Conservation (phyloP, 1,140 invertebrate genomes). For the Trachelipus rathkii region DNA sequence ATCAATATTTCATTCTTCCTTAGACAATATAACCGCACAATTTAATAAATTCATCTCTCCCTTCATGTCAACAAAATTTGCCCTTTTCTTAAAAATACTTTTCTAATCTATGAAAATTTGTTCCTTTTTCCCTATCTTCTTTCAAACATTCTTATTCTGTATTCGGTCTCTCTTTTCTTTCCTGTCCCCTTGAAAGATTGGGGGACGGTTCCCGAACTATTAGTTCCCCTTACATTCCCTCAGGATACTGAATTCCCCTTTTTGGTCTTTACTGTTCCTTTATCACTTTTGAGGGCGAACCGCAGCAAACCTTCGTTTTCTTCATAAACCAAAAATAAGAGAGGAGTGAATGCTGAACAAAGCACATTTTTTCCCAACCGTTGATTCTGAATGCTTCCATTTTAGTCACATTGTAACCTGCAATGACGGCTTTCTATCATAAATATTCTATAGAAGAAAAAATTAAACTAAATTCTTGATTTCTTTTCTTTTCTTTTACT, state of each 20-base stretch:
- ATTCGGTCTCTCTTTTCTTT: not conserved
- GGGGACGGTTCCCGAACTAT: too few species aligned
- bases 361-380: not conserved
- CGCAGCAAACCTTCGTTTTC: not conserved
- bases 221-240: too few species aligned
- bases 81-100: not conserved
- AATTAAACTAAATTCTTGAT: not conserved
- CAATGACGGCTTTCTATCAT: not conserved
- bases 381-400: not conserved
- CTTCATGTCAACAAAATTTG: not conserved
- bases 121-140: not conserved
- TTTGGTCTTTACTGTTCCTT: too few species aligned
- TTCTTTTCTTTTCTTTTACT: too few species aligned
- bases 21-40: too few species aligned
- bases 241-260: too few species aligned
- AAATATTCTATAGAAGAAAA: conserved; percentile 10
- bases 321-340: conserved; percentile 6
- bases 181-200: too few species aligned
- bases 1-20: too few species aligned
- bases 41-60: too few species aligned
- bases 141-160: not conserved
- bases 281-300: too few species aligned
- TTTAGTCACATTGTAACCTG: not conserved
- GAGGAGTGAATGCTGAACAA: not conserved
- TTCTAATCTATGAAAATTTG: not conserved